These are phyloP conservation scores for Amyelois transitella DNA, from an alignment of 1,140 invertebrate genomes.

Conservation along the genomic window DNA sequence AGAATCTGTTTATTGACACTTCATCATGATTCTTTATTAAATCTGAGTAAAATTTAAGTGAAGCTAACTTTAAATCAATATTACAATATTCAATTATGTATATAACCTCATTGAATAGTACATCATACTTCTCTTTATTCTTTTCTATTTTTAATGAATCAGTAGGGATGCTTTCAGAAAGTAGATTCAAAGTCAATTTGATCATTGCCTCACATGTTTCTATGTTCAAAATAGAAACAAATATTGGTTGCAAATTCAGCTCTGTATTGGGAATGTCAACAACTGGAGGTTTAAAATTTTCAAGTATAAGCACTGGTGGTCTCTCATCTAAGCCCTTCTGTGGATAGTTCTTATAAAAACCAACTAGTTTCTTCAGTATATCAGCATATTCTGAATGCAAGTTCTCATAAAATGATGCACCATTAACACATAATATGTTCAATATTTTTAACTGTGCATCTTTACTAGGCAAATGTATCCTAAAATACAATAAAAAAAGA, in stretches of 20 bases:
- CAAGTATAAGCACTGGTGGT: constrained; percentile 26
- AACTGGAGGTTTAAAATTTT: constrained; percentile 64
- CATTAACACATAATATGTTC: constrained; percentile 66
- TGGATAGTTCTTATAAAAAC: constrained; percentile 55
- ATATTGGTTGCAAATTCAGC: constrained; percentile 68
- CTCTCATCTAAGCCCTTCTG: constrained; percentile 2
- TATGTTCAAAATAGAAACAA: constrained; percentile 48
- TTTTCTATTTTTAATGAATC: constrained; percentile 32
- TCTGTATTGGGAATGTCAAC: constrained; percentile 57
- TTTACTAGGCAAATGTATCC: constrained; percentile 68
- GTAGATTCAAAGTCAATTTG: constrained; percentile 42
- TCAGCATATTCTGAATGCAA: constrained; percentile 66
- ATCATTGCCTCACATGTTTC: constrained; percentile 52
- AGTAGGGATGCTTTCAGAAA: constrained; percentile 44
- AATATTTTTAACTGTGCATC: constrained; percentile 74
- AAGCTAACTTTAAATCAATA: constrained; percentile 49
- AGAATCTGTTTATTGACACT: constrained; percentile 30
- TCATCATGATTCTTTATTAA: constrained; percentile 42
- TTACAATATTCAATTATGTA: constrained; percentile 52
- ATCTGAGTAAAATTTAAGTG: constrained; percentile 57
- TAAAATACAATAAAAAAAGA: constrained; percentile 15
- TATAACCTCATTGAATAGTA: constrained; percentile 35
- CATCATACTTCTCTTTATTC: constrained; percentile 20
- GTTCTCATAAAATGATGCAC: constrained; percentile 64
- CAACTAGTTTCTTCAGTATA: constrained; percentile 52